phyloP scores from a whole-genome alignment of 2,797 vertebrate species.

The Apogon hyalosoma region DNA sequence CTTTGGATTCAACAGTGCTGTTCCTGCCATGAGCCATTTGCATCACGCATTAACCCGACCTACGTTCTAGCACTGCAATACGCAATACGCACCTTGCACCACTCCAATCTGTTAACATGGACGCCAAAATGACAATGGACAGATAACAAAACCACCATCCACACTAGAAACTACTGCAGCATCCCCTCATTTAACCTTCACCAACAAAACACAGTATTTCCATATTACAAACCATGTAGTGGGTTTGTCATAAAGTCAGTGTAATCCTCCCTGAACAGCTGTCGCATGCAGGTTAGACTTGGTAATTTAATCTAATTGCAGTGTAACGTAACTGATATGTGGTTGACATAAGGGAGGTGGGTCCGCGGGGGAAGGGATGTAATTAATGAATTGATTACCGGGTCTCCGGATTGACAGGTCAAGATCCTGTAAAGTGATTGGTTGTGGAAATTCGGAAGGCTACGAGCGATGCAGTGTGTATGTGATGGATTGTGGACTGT shows the following conservation, averaged over 20 bases:
- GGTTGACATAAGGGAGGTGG: constrained; percentile 60
- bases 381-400: constrained; percentile 81
- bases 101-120: too few relatives aligned
- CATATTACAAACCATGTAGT: constrained; percentile 56
- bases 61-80: too few relatives aligned
- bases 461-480: too few relatives aligned
- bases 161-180: constrained; percentile 2
- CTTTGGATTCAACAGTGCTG: too few relatives aligned
- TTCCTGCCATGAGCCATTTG: too few relatives aligned
- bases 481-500: constrained; percentile 11
- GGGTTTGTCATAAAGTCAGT: constrained; percentile 45
- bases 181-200: constrained; percentile 35
- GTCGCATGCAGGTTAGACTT: constrained; percentile 70
- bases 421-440: constrained; percentile 59
- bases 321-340: constrained; percentile 74
- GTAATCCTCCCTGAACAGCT: constrained; percentile 45
- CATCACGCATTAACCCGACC: too few relatives aligned
- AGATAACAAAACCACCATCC: too few relatives aligned
- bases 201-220: constrained; percentile 60
- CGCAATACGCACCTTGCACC: too few relatives aligned
- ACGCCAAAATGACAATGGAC: too few relatives aligned
- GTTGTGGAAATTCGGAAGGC: constrained; percentile 7
- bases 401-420: constrained; percentile 63
- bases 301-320: constrained; percentile 77
- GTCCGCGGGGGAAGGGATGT: constrained; percentile 67